These are phyloP conservation scores for Crocallis elinguaria DNA, from an alignment of 2,888 invertebrate species.

Conservation along the genomic window DNA sequence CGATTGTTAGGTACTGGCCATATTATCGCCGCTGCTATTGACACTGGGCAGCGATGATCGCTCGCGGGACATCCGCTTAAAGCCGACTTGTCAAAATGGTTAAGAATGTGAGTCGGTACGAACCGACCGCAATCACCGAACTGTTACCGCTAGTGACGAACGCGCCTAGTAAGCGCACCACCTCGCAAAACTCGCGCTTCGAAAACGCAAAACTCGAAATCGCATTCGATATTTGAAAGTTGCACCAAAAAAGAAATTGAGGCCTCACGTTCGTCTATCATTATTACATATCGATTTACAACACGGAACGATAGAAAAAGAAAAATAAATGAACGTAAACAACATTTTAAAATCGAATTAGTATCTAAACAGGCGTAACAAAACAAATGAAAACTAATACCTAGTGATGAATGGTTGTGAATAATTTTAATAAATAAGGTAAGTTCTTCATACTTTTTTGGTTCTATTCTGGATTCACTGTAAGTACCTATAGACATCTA, in stretches of 20 bases:
- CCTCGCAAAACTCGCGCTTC: constrained; percentile 10
- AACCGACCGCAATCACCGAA: constrained; percentile 72
- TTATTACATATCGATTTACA: not conserved
- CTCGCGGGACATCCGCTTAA: constrained; percentile 62
- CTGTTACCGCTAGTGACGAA: constrained; percentile 65
- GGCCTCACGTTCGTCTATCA: not conserved
- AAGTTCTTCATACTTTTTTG: constrained; percentile 38
- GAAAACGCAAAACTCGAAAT: constrained; percentile 39
- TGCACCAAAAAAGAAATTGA: constrained; percentile 4
- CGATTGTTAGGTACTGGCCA: constrained; percentile 40
- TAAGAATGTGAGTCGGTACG: constrained; percentile 69
- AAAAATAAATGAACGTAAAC: not conserved
- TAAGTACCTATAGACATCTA: not conserved
- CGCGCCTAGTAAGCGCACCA: constrained; percentile 52
- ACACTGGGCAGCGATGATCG: constrained; percentile 42
- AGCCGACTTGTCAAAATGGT: constrained; percentile 69
- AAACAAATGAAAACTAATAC: constrained; percentile 44
- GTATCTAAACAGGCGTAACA: constrained; percentile 1
- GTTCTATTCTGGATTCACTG: not conserved
- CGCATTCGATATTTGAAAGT: constrained; percentile 17
- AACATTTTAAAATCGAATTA: constrained; percentile 6
- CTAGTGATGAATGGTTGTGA: constrained; percentile 66
- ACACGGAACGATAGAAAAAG: not conserved
- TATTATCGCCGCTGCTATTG: constrained; percentile 43
- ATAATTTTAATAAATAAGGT: constrained; percentile 53